phyloP scores from a whole-genome alignment of 2,113 vertebrate genomes.

The Puma concolor region DNA sequence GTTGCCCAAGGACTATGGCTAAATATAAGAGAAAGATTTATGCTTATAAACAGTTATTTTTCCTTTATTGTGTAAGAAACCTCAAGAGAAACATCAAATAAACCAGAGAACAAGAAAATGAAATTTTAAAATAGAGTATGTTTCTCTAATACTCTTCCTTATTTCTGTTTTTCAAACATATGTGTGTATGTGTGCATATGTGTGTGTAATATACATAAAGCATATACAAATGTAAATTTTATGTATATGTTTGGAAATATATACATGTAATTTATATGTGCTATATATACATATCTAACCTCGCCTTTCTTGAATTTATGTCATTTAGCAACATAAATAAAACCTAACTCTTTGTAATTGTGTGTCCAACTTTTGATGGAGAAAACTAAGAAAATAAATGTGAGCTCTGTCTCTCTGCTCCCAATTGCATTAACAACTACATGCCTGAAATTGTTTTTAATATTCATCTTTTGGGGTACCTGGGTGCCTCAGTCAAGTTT shows the following conservation, averaged over 20 bases:
- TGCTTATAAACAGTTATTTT: conserved; percentile 50
- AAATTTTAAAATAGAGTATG: conserved; percentile 44
- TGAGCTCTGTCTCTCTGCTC: neutral
- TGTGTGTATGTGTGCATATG: neutral
- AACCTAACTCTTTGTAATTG: neutral
- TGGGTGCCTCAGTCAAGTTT: no score
- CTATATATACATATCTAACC: neutral
- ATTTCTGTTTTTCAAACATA: neutral
- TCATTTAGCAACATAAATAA: neutral
- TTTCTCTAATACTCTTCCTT: conserved; percentile 5
- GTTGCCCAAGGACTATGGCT: conserved; percentile 20
- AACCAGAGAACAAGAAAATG: conserved; percentile 20
- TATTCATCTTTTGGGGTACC: neutral
- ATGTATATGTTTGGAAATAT: neutral
- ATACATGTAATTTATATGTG: neutral
- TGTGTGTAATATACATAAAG: neutral
- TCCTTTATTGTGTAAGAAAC: conserved; percentile 36
- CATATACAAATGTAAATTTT: neutral
- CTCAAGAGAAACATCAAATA: conserved; percentile 31
- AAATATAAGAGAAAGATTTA: conserved; percentile 52
- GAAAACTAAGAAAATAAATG: neutral
- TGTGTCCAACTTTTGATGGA: neutral
- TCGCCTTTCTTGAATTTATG: neutral
- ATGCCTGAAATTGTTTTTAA: neutral
- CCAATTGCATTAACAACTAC: neutral